These are phyloP conservation scores for Unio delphinus DNA, from an alignment of 2,888 invertebrate genomes.

Conservation along the genomic window DNA sequence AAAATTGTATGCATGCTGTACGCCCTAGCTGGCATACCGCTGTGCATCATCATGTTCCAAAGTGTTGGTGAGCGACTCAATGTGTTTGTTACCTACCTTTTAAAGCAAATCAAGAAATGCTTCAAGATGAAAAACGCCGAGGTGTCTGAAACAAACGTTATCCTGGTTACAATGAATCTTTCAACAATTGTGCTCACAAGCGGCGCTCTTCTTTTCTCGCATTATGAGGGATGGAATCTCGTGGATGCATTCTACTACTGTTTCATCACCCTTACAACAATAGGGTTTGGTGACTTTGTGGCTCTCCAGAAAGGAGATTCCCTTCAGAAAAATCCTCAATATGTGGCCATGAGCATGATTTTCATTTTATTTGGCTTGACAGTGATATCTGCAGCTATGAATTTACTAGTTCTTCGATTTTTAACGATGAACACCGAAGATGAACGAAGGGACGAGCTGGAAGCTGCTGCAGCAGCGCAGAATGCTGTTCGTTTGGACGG, in stretches of 20 bases:
- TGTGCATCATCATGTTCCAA: conserved; percentile 99
- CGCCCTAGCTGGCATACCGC: conserved; percentile 90
- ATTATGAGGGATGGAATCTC: conserved; percentile 97
- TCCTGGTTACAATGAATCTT: conserved; percentile 82
- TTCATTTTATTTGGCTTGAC: conserved; percentile 99
- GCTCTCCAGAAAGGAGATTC: conserved; percentile 97
- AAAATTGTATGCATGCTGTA: conserved; percentile 96
- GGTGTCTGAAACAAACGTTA: conserved; percentile 93
- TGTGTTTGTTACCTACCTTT: conserved; percentile 97
- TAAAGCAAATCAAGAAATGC: conserved; percentile 89
- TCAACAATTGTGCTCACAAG: conserved; percentile 94
- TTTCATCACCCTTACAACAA: conserved; percentile 97
- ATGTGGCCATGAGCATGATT: conserved; percentile 95
- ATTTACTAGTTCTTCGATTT: conserved; percentile 94
- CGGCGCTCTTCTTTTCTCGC: conserved; percentile 94
- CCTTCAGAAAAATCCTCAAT: conserved; percentile 93
- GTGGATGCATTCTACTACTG: conserved; percentile 93
- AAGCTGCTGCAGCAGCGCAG: conserved; percentile 92
- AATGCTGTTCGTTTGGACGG: conserved; percentile 96
- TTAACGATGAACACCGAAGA: conserved; percentile 99
- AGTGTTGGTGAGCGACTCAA: conserved; percentile 98
- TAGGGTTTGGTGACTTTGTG: conserved; percentile 98
- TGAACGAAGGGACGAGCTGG: conserved; percentile 94
- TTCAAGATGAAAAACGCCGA: conserved; percentile 82
- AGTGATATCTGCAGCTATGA: conserved; percentile 99